Evolutionary conservation across 2,888 invertebrate species (phyloP).

Genomic region (Agrochola lychnidis): DNA sequence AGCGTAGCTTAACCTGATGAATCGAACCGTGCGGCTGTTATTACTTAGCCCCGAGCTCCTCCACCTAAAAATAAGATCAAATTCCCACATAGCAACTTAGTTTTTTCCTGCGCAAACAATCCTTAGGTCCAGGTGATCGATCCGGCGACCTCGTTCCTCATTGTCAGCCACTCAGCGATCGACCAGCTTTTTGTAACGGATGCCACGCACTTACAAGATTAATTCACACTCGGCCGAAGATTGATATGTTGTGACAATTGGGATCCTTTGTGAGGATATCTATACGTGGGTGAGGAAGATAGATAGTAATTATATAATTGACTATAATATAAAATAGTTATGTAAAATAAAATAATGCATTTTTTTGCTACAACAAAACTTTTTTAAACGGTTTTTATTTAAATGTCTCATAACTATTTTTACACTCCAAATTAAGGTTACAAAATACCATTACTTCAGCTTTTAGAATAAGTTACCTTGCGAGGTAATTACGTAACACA

Average conservation of each 20-base stretch:
- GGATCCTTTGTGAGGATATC: slow-evolving; percentile 20
- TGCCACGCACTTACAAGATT: slow-evolving; percentile 73
- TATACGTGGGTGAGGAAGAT: slow-evolving; percentile 1
- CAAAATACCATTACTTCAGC: too few species aligned
- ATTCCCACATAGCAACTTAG: neutral
- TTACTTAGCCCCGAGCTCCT: too few species aligned
- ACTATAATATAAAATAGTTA: too few species aligned
- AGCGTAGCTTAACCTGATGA: too few species aligned
- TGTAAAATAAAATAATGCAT: too few species aligned
- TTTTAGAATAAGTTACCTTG: too few species aligned
- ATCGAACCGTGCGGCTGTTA: too few species aligned
- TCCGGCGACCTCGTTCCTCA: slow-evolving; percentile 69
- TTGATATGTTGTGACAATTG: slow-evolving; percentile 63
- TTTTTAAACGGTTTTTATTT: too few species aligned
- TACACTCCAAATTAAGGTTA: too few species aligned
- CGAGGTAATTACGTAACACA: too few species aligned
- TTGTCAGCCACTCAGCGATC: slow-evolving; percentile 67
- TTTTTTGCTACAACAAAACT: too few species aligned
- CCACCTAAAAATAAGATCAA: neutral
- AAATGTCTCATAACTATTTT: too few species aligned
- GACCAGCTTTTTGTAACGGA: slow-evolving; percentile 68
- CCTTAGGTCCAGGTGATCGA: slow-evolving; percentile 72
- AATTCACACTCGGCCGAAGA: slow-evolving; percentile 71
- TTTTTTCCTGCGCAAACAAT: slow-evolving; percentile 33
- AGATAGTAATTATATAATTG: neutral